Base-by-base conservation (phyloP, 2,797 vertebrate genomes). In the Threskiornis aethiopicus region DNA sequence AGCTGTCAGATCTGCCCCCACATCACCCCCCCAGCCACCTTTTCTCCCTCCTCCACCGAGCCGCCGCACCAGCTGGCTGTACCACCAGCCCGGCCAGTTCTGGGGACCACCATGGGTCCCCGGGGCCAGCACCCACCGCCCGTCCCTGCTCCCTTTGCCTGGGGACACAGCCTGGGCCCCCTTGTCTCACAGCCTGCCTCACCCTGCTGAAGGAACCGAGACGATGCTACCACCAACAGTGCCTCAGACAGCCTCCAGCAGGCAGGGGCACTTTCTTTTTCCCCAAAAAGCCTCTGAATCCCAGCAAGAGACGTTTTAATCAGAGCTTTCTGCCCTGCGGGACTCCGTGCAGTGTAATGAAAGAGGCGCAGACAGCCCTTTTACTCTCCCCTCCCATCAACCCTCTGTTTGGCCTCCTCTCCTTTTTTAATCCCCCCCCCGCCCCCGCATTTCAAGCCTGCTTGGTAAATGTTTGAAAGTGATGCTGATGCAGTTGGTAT, bases 401-500 rank as follows among this genome's bases (percentile, higher is more conserved):
- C 80, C 90, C 88, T 84, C 91, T 89, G 84, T 93, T 96, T 92
- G 93, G 85, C 85, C 87, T 94, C 83, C 41, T 64, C 84, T 94
- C 44, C 33, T 89, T 80, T 91, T 89, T 71, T 95, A 81, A 90
- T 92, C 61, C 28, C 28, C 51, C 26, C 67, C 2, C 51, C 51
- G 16, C 51, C 29, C 52, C 29, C 18, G 66, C 84, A 46, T 94
- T 92, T 92, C 76, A 66, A 93, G 88, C 66, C 86, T 90, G 94
- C 94, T 89, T 91, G 35, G 76, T 94, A 88, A 96, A 91, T 78
- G 92, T 96, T 94, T 84, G 90, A 95, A 95, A 96, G 88, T 41
- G 80, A 96, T 95, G 96, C 95, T 91, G 90, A 92, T 95, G 94
- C 37, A 16, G 96, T 96, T 96, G 96, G 94, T 93, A 97, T 96